phyloP scores from a whole-genome alignment of 2,797 vertebrate species.

The Pristis pectinata region DNA sequence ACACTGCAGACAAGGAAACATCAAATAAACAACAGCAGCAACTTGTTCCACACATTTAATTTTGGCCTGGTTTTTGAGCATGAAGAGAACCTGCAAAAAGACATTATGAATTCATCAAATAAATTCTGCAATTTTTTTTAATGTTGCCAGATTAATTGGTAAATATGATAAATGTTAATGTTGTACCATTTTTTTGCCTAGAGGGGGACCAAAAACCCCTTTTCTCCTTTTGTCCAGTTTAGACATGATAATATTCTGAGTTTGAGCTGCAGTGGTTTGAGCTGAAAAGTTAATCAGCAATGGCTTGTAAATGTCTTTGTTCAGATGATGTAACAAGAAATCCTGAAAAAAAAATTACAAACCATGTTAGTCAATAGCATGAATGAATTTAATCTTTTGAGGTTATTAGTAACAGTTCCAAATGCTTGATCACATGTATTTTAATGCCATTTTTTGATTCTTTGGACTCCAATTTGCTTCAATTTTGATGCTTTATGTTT shows the following conservation, averaged over 20 bases:
- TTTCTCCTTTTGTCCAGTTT: conserved; percentile 84
- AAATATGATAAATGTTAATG: conserved; percentile 40
- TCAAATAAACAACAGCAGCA: too few species aligned
- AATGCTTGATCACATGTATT: neutral
- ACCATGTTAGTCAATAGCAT: neutral
- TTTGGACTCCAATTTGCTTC: too few species aligned
- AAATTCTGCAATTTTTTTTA: neutral
- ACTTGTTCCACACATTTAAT: too few species aligned
- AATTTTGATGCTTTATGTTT: too few species aligned
- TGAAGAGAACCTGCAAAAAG: neutral
- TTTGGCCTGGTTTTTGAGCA: neutral
- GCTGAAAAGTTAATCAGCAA: conserved; percentile 86
- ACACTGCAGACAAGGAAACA: too few species aligned
- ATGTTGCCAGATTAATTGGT: neutral
- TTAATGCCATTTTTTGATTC: too few species aligned
- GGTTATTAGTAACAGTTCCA: neutral
- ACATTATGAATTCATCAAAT: neutral
- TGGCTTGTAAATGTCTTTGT: conserved; percentile 76
- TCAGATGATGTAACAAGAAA: conserved; percentile 75
- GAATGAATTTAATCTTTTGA: neutral
- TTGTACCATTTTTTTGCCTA: conserved; percentile 76
- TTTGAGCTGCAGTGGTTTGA: conserved; percentile 87
- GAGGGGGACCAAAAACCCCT: conserved; percentile 75
- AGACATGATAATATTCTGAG: conserved; percentile 85
- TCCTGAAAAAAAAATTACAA: conserved; percentile 60